phyloP scores from a whole-genome alignment of 2,113 vertebrate species.

The Ciconia stormi region DNA sequence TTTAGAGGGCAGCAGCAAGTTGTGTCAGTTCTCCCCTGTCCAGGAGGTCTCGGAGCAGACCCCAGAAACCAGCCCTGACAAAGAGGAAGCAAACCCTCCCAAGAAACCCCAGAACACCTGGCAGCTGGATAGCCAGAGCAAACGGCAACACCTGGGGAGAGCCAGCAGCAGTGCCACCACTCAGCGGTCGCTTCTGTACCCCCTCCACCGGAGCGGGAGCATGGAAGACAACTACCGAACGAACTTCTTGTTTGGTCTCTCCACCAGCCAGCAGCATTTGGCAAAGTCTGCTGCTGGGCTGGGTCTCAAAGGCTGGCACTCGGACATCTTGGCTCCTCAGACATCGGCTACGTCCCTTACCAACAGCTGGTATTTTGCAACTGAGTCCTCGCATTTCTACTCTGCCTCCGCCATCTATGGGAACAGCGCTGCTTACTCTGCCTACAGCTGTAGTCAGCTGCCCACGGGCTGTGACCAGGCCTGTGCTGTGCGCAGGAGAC shows the following conservation, averaged over 20 bases:
- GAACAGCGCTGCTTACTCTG: constrained; percentile 52
- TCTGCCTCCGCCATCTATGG: constrained; percentile 84
- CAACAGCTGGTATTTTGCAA: constrained; percentile 87
- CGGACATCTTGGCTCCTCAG: constrained; percentile 86
- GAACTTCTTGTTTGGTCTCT: constrained; percentile 84
- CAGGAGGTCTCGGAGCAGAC: constrained; percentile 92
- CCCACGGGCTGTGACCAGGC: constrained; percentile 78
- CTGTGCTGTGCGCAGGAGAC: constrained; percentile 80
- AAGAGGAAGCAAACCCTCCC: constrained; percentile 71
- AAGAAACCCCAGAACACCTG: background rate
- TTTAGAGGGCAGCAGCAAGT: constrained; percentile 80
- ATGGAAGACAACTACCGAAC: constrained; percentile 82
- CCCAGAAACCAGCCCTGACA: constrained; percentile 84
- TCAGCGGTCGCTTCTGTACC: constrained; percentile 64
- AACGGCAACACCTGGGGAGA: constrained; percentile 57
- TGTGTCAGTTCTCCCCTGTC: constrained; percentile 91
- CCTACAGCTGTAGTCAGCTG: constrained; percentile 82
- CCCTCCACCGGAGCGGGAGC: constrained; percentile 86
- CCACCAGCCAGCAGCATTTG: constrained; percentile 88
- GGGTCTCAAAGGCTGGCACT: constrained; percentile 93
- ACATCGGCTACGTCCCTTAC: constrained; percentile 76
- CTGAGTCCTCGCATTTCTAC: constrained; percentile 85
- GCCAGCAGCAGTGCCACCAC: background rate
- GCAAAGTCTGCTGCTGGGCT: constrained; percentile 71
- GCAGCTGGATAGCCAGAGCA: constrained; percentile 56